A percentile compares a stretch with the other conserved stretches of the same genome.
Conservation (phyloP, 2,888 invertebrate genomes). For the Molorchus minor region DNA sequence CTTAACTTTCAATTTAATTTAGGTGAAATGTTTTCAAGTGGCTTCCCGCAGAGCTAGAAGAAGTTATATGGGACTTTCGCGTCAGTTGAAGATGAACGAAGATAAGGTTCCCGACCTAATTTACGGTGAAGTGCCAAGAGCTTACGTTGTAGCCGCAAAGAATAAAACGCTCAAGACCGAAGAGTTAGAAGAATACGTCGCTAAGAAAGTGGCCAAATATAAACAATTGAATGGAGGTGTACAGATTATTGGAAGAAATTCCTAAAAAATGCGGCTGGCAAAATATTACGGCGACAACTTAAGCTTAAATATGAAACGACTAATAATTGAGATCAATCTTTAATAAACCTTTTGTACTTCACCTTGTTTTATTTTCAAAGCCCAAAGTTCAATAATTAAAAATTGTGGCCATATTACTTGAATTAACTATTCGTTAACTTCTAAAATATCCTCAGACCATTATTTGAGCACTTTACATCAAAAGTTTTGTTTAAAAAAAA, state of each 20-base stretch:
- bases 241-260: conserved; percentile 65
- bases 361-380: conserved; percentile 6
- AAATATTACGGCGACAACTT: conserved; percentile 66
- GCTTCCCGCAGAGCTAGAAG: conserved; percentile 90
- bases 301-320: conserved; percentile 31
- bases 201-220: conserved; percentile 75
- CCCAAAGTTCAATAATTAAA: too few relatives aligned
- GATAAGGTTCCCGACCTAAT: conserved; percentile 76
- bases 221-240: conserved; percentile 73
- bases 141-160: conserved; percentile 72
- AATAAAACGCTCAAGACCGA: conserved; percentile 53
- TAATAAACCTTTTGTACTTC: background rate
- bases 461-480: too few relatives aligned
- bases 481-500: too few relatives aligned
- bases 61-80: conserved; percentile 76
- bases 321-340: background rate
- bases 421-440: too few relatives aligned
- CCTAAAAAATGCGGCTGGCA: conserved; percentile 70
- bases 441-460: too few relatives aligned
- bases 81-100: conserved; percentile 82
- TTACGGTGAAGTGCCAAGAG: conserved; percentile 80
- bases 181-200: conserved; percentile 71
- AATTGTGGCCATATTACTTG: too few relatives aligned
- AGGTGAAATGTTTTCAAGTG: conserved; percentile 69
- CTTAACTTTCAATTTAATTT: background rate